Evolutionary conservation across 2,113 vertebrate genomes (phyloP).

Genomic region (Guaruba guarouba): DNA sequence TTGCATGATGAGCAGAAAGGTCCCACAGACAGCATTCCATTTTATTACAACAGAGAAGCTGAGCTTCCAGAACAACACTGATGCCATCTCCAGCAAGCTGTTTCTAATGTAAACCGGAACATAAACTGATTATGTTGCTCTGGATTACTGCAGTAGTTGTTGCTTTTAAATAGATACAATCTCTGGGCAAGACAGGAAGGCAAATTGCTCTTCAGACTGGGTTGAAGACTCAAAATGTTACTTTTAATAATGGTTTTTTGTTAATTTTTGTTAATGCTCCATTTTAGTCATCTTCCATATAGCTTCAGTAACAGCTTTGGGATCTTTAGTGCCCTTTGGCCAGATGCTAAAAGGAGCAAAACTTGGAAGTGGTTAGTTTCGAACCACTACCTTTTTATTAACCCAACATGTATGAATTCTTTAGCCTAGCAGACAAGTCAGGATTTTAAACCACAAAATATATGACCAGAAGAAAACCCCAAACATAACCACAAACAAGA

Average conservation of each 20-base stretch:
- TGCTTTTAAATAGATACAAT: neutral
- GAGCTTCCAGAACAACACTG: neutral
- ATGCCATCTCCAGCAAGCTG: neutral
- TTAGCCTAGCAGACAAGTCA: neutral
- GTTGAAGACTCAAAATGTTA: neutral
- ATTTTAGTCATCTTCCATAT: neutral
- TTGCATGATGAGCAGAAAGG: neutral
- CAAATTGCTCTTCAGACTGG: neutral
- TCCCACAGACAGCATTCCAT: neutral
- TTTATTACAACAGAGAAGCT: neutral
- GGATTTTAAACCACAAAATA: neutral
- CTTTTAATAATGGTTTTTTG: too few relatives aligned
- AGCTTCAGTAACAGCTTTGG: neutral
- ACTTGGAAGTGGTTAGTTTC: neutral
- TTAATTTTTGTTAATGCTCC: neutral
- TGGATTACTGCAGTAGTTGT: neutral
- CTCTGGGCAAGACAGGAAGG: neutral
- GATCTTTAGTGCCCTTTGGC: neutral
- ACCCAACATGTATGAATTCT: neutral
- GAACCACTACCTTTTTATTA: neutral
- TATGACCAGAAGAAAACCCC: rapidly evolving
- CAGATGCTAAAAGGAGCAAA: neutral
- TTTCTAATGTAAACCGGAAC: neutral
- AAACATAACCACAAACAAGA: neutral
- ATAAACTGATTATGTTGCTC: neutral